These are phyloP conservation scores for Montipora cactus DNA, from an alignment of 64 coral and sea anemone genomes.

Conservation along the genomic window DNA sequence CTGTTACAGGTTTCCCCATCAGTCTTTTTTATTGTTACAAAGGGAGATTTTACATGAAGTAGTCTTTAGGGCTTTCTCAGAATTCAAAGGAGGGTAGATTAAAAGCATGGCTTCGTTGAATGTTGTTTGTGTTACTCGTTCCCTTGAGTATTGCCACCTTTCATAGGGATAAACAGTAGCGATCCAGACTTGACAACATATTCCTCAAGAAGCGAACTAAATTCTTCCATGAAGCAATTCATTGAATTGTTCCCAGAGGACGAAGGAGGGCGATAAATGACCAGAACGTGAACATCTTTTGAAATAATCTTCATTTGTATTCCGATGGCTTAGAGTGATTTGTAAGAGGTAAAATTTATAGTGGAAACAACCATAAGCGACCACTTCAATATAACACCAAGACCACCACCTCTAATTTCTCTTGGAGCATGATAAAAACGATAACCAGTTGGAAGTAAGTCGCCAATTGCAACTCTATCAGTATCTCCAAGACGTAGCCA, in stretches of 20 bases:
- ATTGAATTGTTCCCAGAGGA: slow-evolving; percentile 45
- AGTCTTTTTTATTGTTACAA: too few relatives aligned
- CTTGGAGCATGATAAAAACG: slow-evolving; percentile 34
- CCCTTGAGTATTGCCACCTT: too few relatives aligned
- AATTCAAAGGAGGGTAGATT: too few relatives aligned
- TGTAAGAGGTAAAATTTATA: slow-evolving; percentile 2
- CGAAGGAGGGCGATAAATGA: not conserved
- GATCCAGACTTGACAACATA: slow-evolving; percentile 41
- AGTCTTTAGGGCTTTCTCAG: too few relatives aligned
- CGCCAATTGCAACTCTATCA: slow-evolving; percentile 22
- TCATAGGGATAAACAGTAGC: not conserved
- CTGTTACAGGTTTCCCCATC: too few relatives aligned
- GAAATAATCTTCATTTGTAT: slow-evolving; percentile 45
- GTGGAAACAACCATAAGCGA: slow-evolving; percentile 4
- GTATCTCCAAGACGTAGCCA: slow-evolving; percentile 32
- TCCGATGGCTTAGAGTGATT: slow-evolving; percentile 27
- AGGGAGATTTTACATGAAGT: too few relatives aligned
- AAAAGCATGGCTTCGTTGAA: too few relatives aligned
- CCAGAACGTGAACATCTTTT: slow-evolving; percentile 6
- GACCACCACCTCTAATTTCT: slow-evolving; percentile 63
- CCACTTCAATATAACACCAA: slow-evolving; percentile 37
- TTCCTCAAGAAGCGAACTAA: slow-evolving; percentile 52
- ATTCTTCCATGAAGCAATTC: slow-evolving; percentile 38
- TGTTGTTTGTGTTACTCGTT: too few relatives aligned
- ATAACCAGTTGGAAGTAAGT: slow-evolving; percentile 39